A percentile compares a stretch with the other conserved stretches of the same genome.
phyloP scores from a whole-genome alignment of 1,140 invertebrate species.

The Callitettix versicolor region DNA sequence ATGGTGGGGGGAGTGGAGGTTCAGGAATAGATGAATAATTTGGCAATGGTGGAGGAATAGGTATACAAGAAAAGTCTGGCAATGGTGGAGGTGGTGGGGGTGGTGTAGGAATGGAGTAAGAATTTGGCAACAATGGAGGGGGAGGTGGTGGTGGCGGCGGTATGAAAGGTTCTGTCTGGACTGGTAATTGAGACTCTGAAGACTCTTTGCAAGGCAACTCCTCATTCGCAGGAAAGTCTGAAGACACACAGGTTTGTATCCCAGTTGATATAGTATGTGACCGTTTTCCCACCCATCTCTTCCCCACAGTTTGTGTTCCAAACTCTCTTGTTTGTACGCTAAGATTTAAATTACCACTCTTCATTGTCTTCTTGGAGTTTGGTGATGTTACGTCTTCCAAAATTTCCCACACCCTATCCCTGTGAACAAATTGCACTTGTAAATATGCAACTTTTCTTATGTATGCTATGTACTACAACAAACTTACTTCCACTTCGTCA shows the following conservation, averaged over 20 bases:
- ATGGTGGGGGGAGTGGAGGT: neutral
- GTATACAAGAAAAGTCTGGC: constrained; percentile 1
- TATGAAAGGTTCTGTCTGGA: no score
- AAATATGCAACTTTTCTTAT: no score
- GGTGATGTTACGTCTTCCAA: constrained; percentile 27
- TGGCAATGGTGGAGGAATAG: constrained; percentile 23
- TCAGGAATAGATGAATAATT: neutral
- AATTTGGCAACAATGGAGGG: constrained; percentile 1
- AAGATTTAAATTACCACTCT: neutral
- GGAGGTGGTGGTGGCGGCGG: constrained; percentile 3
- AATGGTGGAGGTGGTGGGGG: constrained; percentile 14
- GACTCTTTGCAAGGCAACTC: no score
- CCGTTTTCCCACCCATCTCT: neutral
- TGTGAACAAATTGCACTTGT: no score
- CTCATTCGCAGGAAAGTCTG: no score
- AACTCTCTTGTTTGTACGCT: constrained; percentile 10
- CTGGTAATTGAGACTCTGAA: no score
- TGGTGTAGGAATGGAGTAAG: neutral
- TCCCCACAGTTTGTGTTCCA: constrained; percentile 9
- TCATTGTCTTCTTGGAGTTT: neutral
- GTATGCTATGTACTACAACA: no score
- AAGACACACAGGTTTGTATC: no score
- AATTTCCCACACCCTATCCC: constrained; percentile 27
- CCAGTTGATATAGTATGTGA: neutral
- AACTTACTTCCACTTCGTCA: no score